Percentiles rank a stretch among this genome's conserved stretches.
Evolutionary conservation across 2,113 vertebrate genomes (phyloP).

Genomic region (Grallaria varia): DNA sequence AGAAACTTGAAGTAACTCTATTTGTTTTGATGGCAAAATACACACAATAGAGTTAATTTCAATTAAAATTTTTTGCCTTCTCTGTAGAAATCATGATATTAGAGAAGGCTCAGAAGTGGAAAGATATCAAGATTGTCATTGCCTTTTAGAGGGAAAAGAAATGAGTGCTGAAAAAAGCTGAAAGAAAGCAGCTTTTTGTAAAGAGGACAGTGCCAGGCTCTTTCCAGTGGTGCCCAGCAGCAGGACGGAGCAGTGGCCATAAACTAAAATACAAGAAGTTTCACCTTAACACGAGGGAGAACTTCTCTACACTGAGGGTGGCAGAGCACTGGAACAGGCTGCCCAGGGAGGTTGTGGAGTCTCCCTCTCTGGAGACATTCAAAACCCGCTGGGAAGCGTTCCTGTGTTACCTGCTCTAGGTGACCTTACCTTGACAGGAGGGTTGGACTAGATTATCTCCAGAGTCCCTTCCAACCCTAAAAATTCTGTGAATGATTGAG

Average conservation of each 20-base stretch:
- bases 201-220: neutral
- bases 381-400: neutral
- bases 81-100: neutral
- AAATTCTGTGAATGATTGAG: neutral
- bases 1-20: neutral
- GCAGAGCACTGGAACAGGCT: neutral
- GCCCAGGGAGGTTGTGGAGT: neutral
- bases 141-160: neutral
- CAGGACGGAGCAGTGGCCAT: neutral
- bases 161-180: neutral
- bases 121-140: neutral
- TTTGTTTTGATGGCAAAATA: conserved; percentile 26
- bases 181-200: neutral
- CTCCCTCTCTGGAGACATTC: neutral
- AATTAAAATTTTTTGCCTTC: neutral
- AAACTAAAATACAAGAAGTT: neutral
- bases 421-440: neutral
- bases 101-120: neutral
- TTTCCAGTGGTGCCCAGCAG: neutral
- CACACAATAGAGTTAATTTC: conserved; percentile 8
- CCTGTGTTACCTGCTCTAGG: neutral
- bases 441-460: neutral
- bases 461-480: neutral
- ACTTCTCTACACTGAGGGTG: neutral
- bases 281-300: accelerated